Percentiles rank a stretch among this genome's conserved stretches.
These are phyloP conservation scores for Lasioglossum malachurum DNA, from an alignment of 2,888 invertebrate species.

Conservation along the genomic window DNA sequence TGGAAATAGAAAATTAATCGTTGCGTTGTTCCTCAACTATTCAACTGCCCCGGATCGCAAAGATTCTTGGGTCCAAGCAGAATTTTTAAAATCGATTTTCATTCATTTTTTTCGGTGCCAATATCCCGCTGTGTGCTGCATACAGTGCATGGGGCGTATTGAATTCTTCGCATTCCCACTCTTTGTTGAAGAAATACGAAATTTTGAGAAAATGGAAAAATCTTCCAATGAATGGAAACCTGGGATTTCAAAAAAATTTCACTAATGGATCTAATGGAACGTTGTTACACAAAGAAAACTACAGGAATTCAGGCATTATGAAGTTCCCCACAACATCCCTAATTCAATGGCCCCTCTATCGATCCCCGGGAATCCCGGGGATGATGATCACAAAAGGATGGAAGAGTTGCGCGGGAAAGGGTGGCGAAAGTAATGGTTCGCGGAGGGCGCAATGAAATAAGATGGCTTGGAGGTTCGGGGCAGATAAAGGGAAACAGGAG, in stretches of 20 bases:
- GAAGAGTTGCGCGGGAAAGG: not conserved
- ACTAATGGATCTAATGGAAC: too few relatives aligned
- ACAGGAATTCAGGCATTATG: not conserved
- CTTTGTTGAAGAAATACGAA: not conserved
- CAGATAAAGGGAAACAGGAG: not conserved
- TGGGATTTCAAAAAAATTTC: not conserved
- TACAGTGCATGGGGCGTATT: not conserved
- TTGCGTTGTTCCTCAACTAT: not conserved
- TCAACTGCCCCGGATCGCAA: not conserved
- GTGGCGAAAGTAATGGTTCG: not conserved
- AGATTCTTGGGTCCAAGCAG: not conserved
- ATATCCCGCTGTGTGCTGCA: not conserved
- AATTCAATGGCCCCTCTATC: not conserved
- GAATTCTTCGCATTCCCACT: not conserved
- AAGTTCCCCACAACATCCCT: not conserved
- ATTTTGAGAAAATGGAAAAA: not conserved
- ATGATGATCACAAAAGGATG: not conserved
- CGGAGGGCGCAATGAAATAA: not conserved
- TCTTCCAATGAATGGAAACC: fast-evolving
- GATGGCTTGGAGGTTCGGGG: not conserved
- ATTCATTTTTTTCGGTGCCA: not conserved
- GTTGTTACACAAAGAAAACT: not conserved
- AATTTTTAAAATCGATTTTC: not conserved
- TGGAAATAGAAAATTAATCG: not conserved
- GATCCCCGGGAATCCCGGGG: not conserved